Evolutionary conservation across 2,797 vertebrate genomes (phyloP).

Genomic region (Alca torda): DNA sequence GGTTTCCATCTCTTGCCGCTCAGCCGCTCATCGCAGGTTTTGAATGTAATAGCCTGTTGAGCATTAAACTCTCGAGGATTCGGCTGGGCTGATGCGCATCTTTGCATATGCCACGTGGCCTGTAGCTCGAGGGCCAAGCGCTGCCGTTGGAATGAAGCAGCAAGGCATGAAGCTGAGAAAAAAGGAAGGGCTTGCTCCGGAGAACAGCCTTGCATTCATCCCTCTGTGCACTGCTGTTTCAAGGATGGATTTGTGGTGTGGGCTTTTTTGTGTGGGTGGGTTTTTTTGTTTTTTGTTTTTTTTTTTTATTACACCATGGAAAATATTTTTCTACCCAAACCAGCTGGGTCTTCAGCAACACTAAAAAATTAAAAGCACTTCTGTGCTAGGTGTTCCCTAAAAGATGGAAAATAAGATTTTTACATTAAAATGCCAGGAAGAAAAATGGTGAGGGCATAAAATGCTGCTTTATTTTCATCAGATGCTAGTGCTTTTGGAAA

Average conservation of each 20-base stretch:
- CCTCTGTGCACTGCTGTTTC: neutral
- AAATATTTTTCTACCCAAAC: neutral
- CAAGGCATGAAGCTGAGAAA: neutral
- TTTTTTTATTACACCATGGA: neutral
- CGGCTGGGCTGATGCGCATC: neutral
- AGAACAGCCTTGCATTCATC: neutral
- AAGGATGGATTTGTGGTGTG: neutral
- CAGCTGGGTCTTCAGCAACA: neutral
- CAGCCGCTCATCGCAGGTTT: neutral
- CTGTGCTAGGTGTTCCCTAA: slow-evolving; percentile 8
- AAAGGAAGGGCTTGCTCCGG: neutral
- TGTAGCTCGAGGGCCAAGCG: neutral
- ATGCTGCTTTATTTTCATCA: slow-evolving; percentile 28
- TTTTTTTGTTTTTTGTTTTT: neutral
- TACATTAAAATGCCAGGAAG: slow-evolving; percentile 41
- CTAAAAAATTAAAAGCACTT: slow-evolving; percentile 18
- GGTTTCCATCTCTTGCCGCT: neutral
- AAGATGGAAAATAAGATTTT: slow-evolving; percentile 40
- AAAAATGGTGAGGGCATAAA: slow-evolving; percentile 17
- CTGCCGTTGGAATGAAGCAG: neutral
- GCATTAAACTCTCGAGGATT: neutral
- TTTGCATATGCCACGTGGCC: neutral
- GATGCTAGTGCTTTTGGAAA: slow-evolving; percentile 11
- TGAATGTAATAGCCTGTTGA: neutral
- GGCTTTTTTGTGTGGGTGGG: neutral